Conservation (phyloP, 1,140 invertebrate species). For the Littorina saxatilis region DNA sequence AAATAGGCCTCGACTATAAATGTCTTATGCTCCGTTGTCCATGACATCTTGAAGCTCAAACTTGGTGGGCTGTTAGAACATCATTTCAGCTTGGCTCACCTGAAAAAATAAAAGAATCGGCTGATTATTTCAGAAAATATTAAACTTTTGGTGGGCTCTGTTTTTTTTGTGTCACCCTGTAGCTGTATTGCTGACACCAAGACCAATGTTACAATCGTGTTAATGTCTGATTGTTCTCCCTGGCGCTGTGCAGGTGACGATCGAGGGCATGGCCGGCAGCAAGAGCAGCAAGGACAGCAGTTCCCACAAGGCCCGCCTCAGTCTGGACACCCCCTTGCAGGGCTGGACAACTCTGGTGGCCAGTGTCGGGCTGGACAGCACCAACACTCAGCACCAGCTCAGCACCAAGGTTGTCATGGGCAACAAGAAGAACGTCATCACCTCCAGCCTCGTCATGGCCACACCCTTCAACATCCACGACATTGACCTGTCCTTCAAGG, state of each 20-base stretch:
- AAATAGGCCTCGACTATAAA: too few relatives aligned
- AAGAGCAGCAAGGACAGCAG: neutral
- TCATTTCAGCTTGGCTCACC: too few relatives aligned
- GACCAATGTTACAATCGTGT: too few relatives aligned
- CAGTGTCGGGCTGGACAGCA: conserved; percentile 17
- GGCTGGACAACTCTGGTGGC: conserved; percentile 34
- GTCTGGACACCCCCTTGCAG: conserved; percentile 61
- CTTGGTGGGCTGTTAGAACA: too few relatives aligned
- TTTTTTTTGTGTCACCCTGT: too few relatives aligned
- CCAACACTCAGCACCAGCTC: conserved; percentile 21
- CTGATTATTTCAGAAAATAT: too few relatives aligned
- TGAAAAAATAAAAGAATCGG: too few relatives aligned
- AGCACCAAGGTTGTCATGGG: conserved; percentile 14
- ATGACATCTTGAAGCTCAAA: too few relatives aligned
- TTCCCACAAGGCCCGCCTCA: conserved; percentile 41
- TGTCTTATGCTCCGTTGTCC: too few relatives aligned
- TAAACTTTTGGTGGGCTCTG: too few relatives aligned
- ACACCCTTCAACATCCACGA: conserved; percentile 21
- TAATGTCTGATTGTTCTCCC: too few relatives aligned
- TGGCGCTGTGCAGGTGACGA: conserved; percentile 21
- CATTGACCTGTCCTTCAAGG: conserved; percentile 26
- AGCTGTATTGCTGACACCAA: too few relatives aligned
- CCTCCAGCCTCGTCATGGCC: conserved; percentile 25
- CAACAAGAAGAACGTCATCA: conserved; percentile 21
- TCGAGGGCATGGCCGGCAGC: conserved; percentile 10